These are phyloP conservation scores for Semotilus atromaculatus DNA, from an alignment of 2,797 vertebrate species.

Conservation along the genomic window DNA sequence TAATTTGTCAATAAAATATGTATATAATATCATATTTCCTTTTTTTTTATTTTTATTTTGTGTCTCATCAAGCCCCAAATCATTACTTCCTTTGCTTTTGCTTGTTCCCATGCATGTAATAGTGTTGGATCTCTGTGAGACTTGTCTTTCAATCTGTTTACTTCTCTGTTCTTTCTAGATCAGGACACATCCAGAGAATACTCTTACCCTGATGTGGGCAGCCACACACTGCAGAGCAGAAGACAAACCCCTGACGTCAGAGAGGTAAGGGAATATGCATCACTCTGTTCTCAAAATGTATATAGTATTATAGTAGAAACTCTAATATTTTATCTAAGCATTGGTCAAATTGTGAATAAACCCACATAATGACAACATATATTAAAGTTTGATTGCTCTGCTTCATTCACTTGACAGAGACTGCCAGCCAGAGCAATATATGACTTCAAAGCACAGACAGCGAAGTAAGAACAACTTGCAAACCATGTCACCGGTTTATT, in stretches of 20 bases:
- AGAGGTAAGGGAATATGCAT: slow-evolving; percentile 67
- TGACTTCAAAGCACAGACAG: slow-evolving; percentile 89
- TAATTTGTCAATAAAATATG: neutral
- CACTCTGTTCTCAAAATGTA: neutral
- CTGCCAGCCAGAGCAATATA: slow-evolving; percentile 87
- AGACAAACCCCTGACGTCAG: slow-evolving; percentile 81
- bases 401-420: slow-evolving; percentile 70
- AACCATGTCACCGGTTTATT: neutral
- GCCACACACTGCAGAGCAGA: slow-evolving; percentile 73
- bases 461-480: slow-evolving; percentile 82
- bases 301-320: neutral
- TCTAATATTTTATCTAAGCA: neutral
- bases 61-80: slow-evolving; percentile 8
- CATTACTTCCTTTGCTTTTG: slow-evolving; percentile 24
- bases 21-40: slow-evolving; percentile 7
- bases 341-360: neutral
- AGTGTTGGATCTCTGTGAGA: neutral
- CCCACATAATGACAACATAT: neutral
- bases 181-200: slow-evolving; percentile 80
- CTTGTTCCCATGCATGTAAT: slow-evolving; percentile 33
- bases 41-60: slow-evolving; percentile 5
- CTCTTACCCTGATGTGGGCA: slow-evolving; percentile 78
- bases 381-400: slow-evolving; percentile 9
- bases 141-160: neutral
- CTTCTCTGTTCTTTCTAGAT: slow-evolving; percentile 74